Evolutionary conservation across 2,113 vertebrate genomes (phyloP), one percentile per base, ranked within the genome.

Genomic region (Pogonocichla stellata): DNA sequence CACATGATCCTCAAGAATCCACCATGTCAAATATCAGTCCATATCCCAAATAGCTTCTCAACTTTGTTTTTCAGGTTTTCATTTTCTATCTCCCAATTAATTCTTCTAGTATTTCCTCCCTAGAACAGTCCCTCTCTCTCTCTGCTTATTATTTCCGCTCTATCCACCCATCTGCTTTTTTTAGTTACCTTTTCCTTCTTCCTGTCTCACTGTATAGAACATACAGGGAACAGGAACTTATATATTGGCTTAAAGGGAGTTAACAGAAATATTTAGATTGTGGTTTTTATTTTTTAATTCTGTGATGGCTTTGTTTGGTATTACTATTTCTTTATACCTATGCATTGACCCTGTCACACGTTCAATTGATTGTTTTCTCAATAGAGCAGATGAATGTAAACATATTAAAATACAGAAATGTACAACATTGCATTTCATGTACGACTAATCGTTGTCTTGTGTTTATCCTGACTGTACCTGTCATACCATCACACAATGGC

Each of bases 121-220:
- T 50, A 85, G 11, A 86, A 53, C 61, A 79, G 31, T 81, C 19
- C 53, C 5, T 16, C 7, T 3, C 12, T 75, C 38, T 66, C 22
- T 47, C 40, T 85, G 24, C 72, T 80, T 89, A 83, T 95, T 92
- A 79, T 86, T 96, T 96, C 86, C 1, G 0, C 72, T 58, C 53
- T 92, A 79, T 70, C 50, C 26, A 69, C 31, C 50, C 53, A 74
- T 75, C 60, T 94, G 57, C 40, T 91, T 91, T 77, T 94, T 89
- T 86, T 57, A 94, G 71, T 70, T 69, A 50, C 61, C 38, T 94
- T 92, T 96, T 96, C 83, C 58, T 95, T 95, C 82, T 43, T 96
- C 10, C 36, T 19, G 24, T 60, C 43, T 88, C 67, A 33, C 90
- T 88, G 36, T 53, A 20, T 71, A 54, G 71, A 94, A 58, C 7